These are phyloP conservation scores for Pandemis cinnamomeana DNA, from an alignment of 2,888 invertebrate genomes.

Conservation along the genomic window DNA sequence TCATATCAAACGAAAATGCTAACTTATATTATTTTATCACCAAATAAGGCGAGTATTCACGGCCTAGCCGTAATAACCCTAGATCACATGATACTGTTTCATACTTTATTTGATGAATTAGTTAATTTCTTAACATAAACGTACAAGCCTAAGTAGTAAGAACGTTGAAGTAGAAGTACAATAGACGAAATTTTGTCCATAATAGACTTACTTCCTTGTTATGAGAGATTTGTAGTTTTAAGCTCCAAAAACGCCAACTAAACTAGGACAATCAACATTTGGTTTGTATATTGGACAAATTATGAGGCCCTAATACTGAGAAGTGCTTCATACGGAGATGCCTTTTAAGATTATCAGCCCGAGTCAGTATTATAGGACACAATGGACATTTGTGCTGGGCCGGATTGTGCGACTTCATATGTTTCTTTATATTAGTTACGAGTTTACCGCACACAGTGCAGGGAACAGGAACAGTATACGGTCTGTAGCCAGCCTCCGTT, in stretches of 20 bases:
- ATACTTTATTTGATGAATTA: constrained; percentile 1
- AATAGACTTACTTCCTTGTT: background rate
- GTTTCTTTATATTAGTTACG: constrained; percentile 88
- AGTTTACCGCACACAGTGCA: constrained; percentile 87
- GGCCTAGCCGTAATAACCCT: constrained; percentile 5
- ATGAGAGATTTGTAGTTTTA: background rate
- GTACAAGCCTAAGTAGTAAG: background rate
- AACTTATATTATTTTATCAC: background rate
- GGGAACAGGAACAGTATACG: constrained; percentile 75
- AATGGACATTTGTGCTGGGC: constrained; percentile 86
- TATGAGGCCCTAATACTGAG: constrained; percentile 69
- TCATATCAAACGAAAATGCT: background rate
- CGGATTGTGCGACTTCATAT: constrained; percentile 87
- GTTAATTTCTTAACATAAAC: background rate
- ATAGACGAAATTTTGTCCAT: background rate
- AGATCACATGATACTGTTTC: constrained; percentile 1
- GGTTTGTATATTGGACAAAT: constrained; percentile 72
- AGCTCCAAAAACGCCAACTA: constrained; percentile 24
- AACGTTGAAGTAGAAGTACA: background rate
- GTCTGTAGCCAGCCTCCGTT: constrained; percentile 64
- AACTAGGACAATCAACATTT: constrained; percentile 60
- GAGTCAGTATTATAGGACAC: constrained; percentile 86
- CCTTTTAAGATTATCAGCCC: constrained; percentile 87
- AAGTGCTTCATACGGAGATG: constrained; percentile 87
- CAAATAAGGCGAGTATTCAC: constrained; percentile 8